Percentiles rank a stretch among this genome's conserved stretches.
Evolutionary conservation across 2,113 vertebrate genomes (phyloP).

Genomic region (Conger conger): DNA sequence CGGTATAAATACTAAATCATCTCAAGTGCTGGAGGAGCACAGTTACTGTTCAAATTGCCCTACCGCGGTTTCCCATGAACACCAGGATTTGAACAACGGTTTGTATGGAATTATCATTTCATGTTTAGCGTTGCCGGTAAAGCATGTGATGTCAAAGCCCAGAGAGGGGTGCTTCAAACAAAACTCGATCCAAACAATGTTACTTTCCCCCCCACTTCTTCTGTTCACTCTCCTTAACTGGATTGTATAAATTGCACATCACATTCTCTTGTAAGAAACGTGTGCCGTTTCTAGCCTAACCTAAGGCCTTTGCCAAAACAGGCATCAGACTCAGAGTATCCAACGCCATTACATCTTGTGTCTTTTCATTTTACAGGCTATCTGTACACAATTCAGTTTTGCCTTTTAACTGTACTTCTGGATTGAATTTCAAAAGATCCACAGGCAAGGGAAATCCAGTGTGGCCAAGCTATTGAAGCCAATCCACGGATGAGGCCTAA

Average conservation of each 20-base stretch:
- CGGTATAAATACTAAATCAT: conserved; percentile 71
- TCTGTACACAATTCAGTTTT: background rate
- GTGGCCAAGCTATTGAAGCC: background rate
- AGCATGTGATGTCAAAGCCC: background rate
- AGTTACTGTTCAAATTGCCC: conserved; percentile 68
- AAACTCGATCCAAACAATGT: background rate
- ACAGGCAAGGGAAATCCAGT: background rate
- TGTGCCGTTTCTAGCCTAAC: background rate
- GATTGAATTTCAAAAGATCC: background rate
- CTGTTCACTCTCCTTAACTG: background rate
- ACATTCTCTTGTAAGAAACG: background rate
- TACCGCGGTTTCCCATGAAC: background rate
- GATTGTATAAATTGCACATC: background rate
- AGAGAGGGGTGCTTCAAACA: background rate
- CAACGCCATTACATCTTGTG: background rate
- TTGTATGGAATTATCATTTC: background rate
- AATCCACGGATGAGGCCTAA: background rate
- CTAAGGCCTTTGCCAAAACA: background rate
- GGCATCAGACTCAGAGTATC: too few relatives aligned
- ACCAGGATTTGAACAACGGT: background rate
- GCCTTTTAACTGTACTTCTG: background rate
- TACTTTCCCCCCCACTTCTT: background rate
- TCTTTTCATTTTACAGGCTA: background rate
- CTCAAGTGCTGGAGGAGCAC: conserved; percentile 63
- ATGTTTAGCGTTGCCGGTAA: background rate